Conservation (phyloP, 2,113 vertebrate species). For the Collichthys lucidus region DNA sequence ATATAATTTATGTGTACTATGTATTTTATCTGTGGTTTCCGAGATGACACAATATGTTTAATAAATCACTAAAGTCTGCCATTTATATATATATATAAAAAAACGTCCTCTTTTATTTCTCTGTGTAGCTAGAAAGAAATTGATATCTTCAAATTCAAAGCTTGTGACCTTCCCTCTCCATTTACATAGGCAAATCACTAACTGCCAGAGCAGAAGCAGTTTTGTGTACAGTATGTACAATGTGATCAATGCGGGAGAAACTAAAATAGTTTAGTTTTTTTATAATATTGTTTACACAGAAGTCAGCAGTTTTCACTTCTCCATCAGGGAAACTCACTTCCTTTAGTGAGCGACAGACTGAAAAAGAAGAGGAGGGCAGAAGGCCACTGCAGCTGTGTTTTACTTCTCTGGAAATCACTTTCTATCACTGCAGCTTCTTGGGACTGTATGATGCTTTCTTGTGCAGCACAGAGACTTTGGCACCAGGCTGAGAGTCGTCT, state of each 20-base stretch:
- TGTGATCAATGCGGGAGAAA: conserved; percentile 24
- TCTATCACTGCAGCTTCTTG: conserved; percentile 21
- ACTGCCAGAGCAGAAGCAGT: not conserved
- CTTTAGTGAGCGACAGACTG: conserved; percentile 43
- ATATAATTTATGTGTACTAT: conserved; percentile 8
- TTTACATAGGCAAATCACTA: conserved; percentile 31
- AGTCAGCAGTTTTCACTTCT: conserved; percentile 82
- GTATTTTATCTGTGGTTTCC: conserved; percentile 31
- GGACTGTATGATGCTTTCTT: conserved; percentile 4
- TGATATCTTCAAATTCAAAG: not conserved
- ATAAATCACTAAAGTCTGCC: conserved; percentile 9
- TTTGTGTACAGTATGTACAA: too few relatives aligned
- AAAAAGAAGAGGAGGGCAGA: conserved; percentile 12
- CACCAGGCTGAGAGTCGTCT: conserved; percentile 24
- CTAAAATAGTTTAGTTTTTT: not conserved
- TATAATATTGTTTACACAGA: conserved; percentile 18
- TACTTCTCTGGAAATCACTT: conserved; percentile 25
- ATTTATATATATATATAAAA: conserved; percentile 6
- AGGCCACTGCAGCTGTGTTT: conserved; percentile 28
- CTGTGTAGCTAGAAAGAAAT: not conserved
- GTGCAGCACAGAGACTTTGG: not conserved
- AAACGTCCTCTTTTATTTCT: not conserved
- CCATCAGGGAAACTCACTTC: conserved; percentile 63
- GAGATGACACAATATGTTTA: conserved; percentile 31
- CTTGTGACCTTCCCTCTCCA: not conserved